These are phyloP conservation scores for Enteromius afrohamiltoni DNA, from an alignment of 2,797 vertebrate genomes.

Conservation along the genomic window DNA sequence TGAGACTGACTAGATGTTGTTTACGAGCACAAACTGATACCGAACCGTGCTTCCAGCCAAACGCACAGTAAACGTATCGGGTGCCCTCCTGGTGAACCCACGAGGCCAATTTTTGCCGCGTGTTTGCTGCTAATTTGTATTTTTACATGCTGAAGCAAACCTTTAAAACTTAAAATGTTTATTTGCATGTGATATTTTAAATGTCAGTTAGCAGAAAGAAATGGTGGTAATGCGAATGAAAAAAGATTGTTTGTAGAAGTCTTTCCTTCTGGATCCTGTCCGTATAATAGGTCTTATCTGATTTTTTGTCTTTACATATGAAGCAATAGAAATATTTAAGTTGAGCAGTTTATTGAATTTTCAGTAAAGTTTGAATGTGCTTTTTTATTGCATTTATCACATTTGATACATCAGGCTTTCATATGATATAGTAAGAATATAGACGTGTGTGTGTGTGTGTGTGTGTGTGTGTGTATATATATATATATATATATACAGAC, in stretches of 20 bases:
- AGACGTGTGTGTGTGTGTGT: too few relatives aligned
- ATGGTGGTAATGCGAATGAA: not conserved
- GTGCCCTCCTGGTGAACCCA: not conserved
- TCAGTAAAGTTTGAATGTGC: too few relatives aligned
- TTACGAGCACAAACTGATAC: conserved; percentile 10
- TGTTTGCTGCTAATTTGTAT: not conserved
- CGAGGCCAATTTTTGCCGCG: not conserved
- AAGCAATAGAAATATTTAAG: too few relatives aligned
- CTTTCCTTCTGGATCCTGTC: not conserved
- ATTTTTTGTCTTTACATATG: too few relatives aligned
- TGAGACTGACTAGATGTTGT: conserved; percentile 10
- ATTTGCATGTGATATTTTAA: not conserved
- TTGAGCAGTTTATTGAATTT: too few relatives aligned
- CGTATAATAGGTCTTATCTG: not conserved
- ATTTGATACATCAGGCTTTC: too few relatives aligned
- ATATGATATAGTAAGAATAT: too few relatives aligned
- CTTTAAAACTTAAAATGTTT: not conserved
- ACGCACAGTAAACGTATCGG: not conserved
- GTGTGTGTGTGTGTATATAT: too few relatives aligned
- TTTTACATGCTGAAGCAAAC: not conserved
- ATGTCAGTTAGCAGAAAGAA: not conserved
- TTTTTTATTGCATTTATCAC: too few relatives aligned
- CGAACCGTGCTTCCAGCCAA: conserved; percentile 1
- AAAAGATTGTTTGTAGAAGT: not conserved
- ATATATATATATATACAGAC: too few relatives aligned